Base-by-base conservation (phyloP, 2,797 vertebrate species). In the Acrocephalus scirpaceus region DNA sequence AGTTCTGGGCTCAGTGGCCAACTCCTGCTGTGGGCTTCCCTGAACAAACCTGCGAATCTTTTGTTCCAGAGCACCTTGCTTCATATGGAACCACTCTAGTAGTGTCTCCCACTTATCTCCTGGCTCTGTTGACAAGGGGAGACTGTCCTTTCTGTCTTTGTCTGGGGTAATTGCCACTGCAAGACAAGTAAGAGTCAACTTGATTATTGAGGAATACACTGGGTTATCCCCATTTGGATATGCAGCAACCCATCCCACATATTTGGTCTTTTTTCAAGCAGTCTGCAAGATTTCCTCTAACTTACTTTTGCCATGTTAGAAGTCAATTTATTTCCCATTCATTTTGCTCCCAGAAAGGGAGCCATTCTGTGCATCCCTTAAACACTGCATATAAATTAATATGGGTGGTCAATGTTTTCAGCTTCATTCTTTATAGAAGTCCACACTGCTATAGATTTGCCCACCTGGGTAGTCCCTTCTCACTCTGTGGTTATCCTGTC, bases 1-100 rank as follows among this genome's bases (percentile, higher is more conserved):
- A 27, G 34, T 17, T 57, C 42, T n/a, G 4, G 2, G 42, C 61
- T 56, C 0, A 0, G 26, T 65, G 61, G 7, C 40, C 23, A 42
- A 3, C 19, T 9, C 48, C 25, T 64, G 20, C 74, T 44, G 11
- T 64, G 58, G 44, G 32, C 42, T 57, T 40, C 34, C 22, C 27
- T 56, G 51, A 27, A 56, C 17, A 47, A 38, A 40, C 36, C 11
- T 9, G 36, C 16, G 30, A 45, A 16, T 38, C 7, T 13, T 57
- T 27, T 48, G 7, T 40, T 48, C 53, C 0, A 0, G 51, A 21
- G 34, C n/a, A 29, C 34, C 34, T 57, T 47, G 34, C 29, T 57
- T 56, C 51, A 5, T 57, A 40, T 27, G 18, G 51, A 57, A 57
- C 15, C 22, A 40, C 9, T 48, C 27, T 29, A 38, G 17, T 32